Conservation (phyloP, 1,140 invertebrate genomes). For the Trichonephila clavata region DNA sequence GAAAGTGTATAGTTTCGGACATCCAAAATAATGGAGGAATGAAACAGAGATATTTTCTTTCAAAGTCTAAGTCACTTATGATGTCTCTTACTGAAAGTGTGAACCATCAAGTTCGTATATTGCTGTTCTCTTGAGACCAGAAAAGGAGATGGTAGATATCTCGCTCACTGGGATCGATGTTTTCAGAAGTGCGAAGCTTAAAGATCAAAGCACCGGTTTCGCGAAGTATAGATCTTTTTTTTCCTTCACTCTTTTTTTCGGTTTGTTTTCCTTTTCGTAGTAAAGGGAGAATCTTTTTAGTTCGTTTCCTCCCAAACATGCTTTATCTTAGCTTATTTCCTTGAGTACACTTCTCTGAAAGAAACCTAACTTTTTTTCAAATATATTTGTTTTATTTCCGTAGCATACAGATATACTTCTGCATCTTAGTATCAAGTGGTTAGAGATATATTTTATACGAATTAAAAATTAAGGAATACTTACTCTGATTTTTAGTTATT, state of each 20-base stretch:
- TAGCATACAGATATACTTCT: neutral
- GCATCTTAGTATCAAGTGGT: neutral
- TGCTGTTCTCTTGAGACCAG: neutral
- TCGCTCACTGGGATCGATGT: conserved; percentile 9
- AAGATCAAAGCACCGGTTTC: conserved; percentile 45
- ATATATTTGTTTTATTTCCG: too few relatives aligned
- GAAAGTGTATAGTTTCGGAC: too few relatives aligned
- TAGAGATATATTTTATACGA: too few relatives aligned
- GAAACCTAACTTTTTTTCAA: neutral
- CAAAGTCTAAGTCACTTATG: neutral
- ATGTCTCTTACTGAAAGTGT: neutral
- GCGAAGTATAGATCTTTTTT: neutral
- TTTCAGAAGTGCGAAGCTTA: conserved; percentile 39
- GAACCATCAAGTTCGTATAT: neutral
- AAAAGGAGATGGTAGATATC: conserved; percentile 36
- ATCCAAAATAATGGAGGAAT: neutral
- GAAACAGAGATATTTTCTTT: neutral
- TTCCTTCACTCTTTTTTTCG: neutral
- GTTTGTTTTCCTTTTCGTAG: conserved; percentile 24
- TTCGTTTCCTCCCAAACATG: neutral
- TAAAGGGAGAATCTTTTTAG: neutral
- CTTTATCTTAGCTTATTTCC: neutral
- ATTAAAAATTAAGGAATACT: too few relatives aligned
- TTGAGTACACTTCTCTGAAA: neutral
- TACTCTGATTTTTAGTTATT: too few relatives aligned